Percentiles rank a stretch among this genome's conserved stretches.
Conservation (phyloP, 2,113 vertebrate species). For the Agapornis roseicollis region DNA sequence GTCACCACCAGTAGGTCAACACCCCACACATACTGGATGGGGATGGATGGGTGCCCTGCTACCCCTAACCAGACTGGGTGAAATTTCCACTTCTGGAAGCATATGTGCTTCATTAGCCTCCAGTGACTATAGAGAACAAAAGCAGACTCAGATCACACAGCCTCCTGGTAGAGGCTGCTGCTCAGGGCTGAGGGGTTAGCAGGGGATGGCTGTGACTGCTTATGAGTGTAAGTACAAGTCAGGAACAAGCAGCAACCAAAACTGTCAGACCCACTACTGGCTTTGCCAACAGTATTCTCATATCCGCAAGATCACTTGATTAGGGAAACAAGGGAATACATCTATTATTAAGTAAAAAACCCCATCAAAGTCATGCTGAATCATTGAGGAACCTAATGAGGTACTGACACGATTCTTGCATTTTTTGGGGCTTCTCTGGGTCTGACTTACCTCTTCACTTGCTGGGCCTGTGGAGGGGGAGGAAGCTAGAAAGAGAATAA, state of each 20-base stretch:
- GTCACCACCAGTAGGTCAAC: neutral
- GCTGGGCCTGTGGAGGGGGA: neutral
- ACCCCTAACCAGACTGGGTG: neutral
- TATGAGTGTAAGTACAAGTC: neutral
- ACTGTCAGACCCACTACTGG: neutral
- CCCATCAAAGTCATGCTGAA: neutral
- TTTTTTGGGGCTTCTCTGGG: neutral
- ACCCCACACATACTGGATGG: fast-evolving
- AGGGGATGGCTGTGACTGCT: neutral
- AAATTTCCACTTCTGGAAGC: neutral
- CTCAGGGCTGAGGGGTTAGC: neutral
- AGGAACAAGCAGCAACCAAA: neutral
- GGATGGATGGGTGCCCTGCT: neutral
- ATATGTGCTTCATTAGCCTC: neutral
- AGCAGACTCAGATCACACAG: neutral
- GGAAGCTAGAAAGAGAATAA: neutral
- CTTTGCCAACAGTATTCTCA: neutral
- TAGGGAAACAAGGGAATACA: neutral
- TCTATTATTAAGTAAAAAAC: too few species aligned
- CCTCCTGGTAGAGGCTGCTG: fast-evolving
- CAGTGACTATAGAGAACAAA: neutral
- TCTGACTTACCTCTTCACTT: neutral
- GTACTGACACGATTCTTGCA: neutral
- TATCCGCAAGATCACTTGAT: neutral
- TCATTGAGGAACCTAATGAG: neutral